Evolutionary conservation across 2,888 invertebrate species (phyloP), one percentile per base, ranked within the genome.

Genomic region (Cylloceria caligata): DNA sequence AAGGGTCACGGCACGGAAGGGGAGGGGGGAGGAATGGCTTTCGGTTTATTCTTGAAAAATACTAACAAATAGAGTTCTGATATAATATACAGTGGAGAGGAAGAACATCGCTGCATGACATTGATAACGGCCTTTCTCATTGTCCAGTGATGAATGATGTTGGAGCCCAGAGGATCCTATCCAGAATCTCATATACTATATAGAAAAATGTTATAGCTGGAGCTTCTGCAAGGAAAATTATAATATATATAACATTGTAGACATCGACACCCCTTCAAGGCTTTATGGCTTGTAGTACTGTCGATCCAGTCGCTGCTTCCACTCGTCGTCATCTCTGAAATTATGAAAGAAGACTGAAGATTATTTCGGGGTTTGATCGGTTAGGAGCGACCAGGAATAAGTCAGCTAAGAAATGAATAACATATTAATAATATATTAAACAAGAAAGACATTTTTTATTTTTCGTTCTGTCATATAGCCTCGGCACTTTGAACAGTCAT

Each of bases 291-390:
- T 21, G 30, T 49, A 3, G 21, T 36, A 6, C 34, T 34, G 19
- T 11, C 42, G 19, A 47, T 19, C 60, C 60, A 9, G 45, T 11
- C 13, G 24, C 42, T 55, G 16, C 30, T 30, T 57, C 39, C 57
- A 13, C 13, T 27, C 36, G 62, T 49, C 45, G 47, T 62, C 52
- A 30, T 64, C 19, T 62, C 34, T 24, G 21, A 64, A 64, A 55
- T 77, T 69, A 77, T 64, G 30, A 77, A 62, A 24, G 62, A 71
- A 62, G 69, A 52, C 69, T 42, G 36, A 71, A 64, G 77, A 69
- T 52, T 39, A 55, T 71, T 49, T 47, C 39, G 42, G 4, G 3
- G 30, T 5, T n/a, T n/a, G n/a, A n/a, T n/a, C n/a, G n/a, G n/a
- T n/a, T n/a, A n/a, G n/a, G n/a, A n/a, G n/a, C n/a, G n/a, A n/a